These are phyloP conservation scores for Drosophila lini DNA, from an alignment of 1,140 invertebrate genomes.

Conservation along the genomic window DNA sequence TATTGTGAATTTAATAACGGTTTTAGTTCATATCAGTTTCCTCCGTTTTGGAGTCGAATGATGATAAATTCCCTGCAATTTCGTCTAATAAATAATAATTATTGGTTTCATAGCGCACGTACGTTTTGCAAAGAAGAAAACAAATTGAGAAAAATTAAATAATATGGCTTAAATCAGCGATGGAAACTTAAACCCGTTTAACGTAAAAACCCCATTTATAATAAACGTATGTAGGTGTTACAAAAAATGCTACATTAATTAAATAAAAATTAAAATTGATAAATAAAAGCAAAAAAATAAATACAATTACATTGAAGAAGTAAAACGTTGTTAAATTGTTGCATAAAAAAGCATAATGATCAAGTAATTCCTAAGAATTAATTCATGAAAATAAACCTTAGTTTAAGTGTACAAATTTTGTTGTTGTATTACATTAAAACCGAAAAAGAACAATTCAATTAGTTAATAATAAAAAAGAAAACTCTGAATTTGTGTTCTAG, in stretches of 20 bases:
- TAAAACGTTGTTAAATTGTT: constrained; percentile 83
- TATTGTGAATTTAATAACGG: constrained; percentile 11
- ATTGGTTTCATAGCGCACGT: constrained; percentile 85
- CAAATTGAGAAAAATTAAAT: constrained; percentile 48
- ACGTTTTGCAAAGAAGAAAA: constrained; percentile 77
- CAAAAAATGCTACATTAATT: constrained; percentile 55
- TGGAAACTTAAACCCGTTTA: constrained; percentile 62
- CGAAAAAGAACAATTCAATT: constrained; percentile 50
- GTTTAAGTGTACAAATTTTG: constrained; percentile 81
- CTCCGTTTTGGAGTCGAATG: constrained; percentile 33
- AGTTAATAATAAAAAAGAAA: constrained; percentile 36
- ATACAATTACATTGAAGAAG: constrained; percentile 69
- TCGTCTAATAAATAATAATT: constrained; percentile 68
- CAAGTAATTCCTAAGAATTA: constrained; percentile 75
- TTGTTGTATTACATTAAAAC: constrained; percentile 76
- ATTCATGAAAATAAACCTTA: constrained; percentile 72
- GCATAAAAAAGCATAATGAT: constrained; percentile 69
- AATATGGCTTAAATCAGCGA: constrained; percentile 72
- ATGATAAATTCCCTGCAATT: constrained; percentile 40
- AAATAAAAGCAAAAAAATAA: constrained; percentile 44
- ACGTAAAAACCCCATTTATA: constrained; percentile 63
- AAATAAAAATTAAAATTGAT: constrained; percentile 52
- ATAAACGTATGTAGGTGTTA: constrained; percentile 75
- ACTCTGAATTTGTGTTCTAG: constrained; percentile 80
- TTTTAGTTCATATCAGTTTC: constrained; percentile 39